Conservation (phyloP, 2,113 vertebrate genomes). For the Callopanchax toddi region DNA sequence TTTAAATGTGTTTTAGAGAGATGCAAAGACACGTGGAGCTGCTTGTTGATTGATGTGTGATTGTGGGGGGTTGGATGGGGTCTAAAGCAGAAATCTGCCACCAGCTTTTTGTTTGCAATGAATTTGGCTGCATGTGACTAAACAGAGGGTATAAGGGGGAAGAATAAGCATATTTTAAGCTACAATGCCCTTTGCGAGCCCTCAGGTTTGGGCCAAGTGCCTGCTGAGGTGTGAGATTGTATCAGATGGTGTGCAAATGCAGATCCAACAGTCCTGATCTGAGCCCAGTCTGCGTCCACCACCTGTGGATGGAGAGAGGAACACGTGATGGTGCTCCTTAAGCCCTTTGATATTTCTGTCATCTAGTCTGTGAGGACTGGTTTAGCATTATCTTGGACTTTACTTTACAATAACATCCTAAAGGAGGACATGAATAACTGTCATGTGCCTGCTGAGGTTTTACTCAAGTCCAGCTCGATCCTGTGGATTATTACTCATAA, state of each 20-base stretch:
- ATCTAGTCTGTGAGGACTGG: no score
- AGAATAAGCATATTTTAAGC: no score
- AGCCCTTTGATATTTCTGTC: no score
- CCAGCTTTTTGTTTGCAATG: no score
- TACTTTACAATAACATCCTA: no score
- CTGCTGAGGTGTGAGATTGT: constrained; percentile 66
- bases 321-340: constrained; percentile 10
- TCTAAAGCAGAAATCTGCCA: no score
- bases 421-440: no score
- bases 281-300: constrained; percentile 22
- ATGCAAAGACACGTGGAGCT: neutral
- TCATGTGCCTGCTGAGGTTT: constrained; percentile 38
- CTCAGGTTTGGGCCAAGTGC: constrained; percentile 43
- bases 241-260: constrained; percentile 56
- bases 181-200: no score
- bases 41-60: constrained; percentile 1
- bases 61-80: no score
- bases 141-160: no score
- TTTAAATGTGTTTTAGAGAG: neutral
- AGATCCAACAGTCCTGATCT: constrained; percentile 17
- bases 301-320: constrained; percentile 31
- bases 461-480: constrained; percentile 38
- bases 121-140: no score
- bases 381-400: no score
- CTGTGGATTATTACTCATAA: constrained; percentile 28